Evolutionary conservation across 2,113 vertebrate species (phyloP), one percentile per base, ranked within the genome.

Genomic region (Aythya baeri): DNA sequence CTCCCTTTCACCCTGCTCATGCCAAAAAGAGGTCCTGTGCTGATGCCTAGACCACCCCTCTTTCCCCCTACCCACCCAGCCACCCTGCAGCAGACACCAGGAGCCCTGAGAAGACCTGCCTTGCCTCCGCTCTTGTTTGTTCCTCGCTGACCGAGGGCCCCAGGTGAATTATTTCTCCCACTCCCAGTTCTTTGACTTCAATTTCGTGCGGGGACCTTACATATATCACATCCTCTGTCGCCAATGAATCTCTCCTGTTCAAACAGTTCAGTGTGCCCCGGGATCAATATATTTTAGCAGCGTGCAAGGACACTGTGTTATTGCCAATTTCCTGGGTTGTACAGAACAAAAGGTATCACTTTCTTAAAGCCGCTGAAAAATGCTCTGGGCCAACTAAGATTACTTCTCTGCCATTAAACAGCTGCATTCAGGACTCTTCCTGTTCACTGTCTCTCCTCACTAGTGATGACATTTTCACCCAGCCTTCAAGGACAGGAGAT

Each of bases 261-360:
- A 65, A 95, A 93, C 71, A 85, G 62, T 89, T 93, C 50, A 82
- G 91, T 43, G 70, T 88, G 91, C 67, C 84, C 88, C 7, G 18
- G 59, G 85, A 96, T 97, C 95, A 84, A 97, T 96, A 95, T 87
- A 95, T 97, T 96, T 96, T 86, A 93, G 89, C 83, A 87, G 83
- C 74, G 68, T 49, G 67, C 95, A 97, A 97, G 96, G 96, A 95
- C 96, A 91, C 5, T 0, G 58, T 93, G 96, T 96, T 95, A 94
- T 95, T 97, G 95, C 77, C 96, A 87, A 62, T 31, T 50, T 92
- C 66, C 77, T 76, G 83, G 62, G 17, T 7, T 92, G 84, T 76
- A 79, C 89, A 66, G 73, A 96, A 73, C 86, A 89, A 85, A 86
- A 96, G 62, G 91, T 96, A 95, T 97, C 77, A 0, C 41, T 95